Percentiles rank a stretch among this genome's conserved stretches.
Conservation (phyloP, 1,140 invertebrate species). For the Maconellicoccus hirsutus region DNA sequence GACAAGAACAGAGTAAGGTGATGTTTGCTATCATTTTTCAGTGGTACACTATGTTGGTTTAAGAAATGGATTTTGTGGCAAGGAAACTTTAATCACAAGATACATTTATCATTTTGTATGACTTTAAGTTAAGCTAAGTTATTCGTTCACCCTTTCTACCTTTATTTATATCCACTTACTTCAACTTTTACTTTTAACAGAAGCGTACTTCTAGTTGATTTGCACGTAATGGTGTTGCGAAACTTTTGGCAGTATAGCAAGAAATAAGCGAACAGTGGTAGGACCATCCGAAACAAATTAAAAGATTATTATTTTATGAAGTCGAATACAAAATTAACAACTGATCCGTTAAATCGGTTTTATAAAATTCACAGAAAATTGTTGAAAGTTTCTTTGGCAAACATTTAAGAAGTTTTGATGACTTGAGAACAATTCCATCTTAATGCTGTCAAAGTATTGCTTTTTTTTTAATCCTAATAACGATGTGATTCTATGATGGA, state of each 20-base stretch:
- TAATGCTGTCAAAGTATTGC: background rate
- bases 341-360: background rate
- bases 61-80: slow-evolving; percentile 15
- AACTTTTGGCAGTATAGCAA: background rate
- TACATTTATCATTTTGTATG: slow-evolving; percentile 16
- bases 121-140: slow-evolving; percentile 13
- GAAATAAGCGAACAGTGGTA: background rate
- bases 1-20: background rate
- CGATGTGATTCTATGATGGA: background rate
- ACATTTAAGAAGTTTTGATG: background rate
- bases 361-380: background rate
- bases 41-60: background rate
- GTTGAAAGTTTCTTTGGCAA: background rate
- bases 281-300: background rate
- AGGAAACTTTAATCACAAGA: slow-evolving; percentile 20
- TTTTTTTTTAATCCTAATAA: background rate
- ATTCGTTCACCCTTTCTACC: background rate
- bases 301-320: slow-evolving; percentile 10
- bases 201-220: no score
- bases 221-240: no score
- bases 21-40: slow-evolving; percentile 16
- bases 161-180: slow-evolving; percentile 4
- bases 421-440: background rate
- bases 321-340: background rate
- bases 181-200: background rate